Base-by-base conservation (phyloP, 2,888 invertebrate species). In the Arctia plantaginis region DNA sequence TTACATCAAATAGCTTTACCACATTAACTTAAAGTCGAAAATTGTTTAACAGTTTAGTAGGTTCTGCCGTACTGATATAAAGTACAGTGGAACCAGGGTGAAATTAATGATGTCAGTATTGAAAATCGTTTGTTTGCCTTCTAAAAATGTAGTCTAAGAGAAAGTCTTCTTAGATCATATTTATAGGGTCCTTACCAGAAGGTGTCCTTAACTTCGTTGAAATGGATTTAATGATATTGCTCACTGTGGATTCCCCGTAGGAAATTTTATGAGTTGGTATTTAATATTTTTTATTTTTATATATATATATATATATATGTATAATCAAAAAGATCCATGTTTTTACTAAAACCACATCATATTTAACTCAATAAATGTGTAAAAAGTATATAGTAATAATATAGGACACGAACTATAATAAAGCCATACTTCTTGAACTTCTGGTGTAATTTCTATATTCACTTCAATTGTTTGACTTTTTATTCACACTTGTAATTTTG, bases 21-120 rank as follows among this genome's bases (percentile, higher is more conserved):
- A 41, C 82, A 23, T 80, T 33, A 64, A 12, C 13, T 67, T 87
- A 90, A 80, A 81, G 86, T 76, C 73, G 71, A 88, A 72, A 85
- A 82, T 88, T 44, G 73, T 73, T 73, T 77, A 71, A 71, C 65
- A 69, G 44, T 65, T 65, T 75, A 67, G 76, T 80, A 74, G 70
- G 77, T 77, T 84, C 81, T 74, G 15, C 15, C 27, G 27, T 7
- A 30, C 27, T 30, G 15, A 59, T 6, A 15, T 30, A 30, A 18
- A 30, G 30, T 62, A 62, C 87, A 87, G 86, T 87, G 86, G 87
- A 88, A 86, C 87, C 88, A 88, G 88, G 85, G 89, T 87, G 80
- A 89, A 90, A 94, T 93, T 93, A 93, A 94, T 93, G 93, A 92
- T 92, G 87, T 83, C 85, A 85, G 88, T 88, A 90, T 90, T 90